Evolutionary conservation across 30 jellyfish, hydroid and myxozoan genomes (phyloP), one percentile per base, ranked within the genome.

Genomic region (Clytia hemisphaerica): DNA sequence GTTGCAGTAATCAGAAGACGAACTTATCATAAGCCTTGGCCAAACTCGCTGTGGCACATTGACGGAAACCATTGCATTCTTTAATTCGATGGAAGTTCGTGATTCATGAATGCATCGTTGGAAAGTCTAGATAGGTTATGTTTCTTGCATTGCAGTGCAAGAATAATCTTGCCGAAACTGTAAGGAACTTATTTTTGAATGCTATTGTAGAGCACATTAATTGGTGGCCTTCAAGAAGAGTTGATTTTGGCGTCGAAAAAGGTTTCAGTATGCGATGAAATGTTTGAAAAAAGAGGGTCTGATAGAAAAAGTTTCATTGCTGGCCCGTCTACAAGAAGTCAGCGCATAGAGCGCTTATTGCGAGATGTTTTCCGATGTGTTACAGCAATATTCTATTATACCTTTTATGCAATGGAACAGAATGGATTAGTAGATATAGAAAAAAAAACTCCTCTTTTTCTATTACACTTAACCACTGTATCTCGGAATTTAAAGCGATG

Each of bases 51-150:
- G 15, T 73, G 83, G 85, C 85, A 57, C 35, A 46, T 58, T 9
- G 83, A 73, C 50, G 82, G 72, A 16, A 83, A 73, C 38, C n/a
- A n/a, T n/a, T n/a, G n/a, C 82, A 73, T 37, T 73, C 80, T 51
- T 30, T 73, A 16, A 53, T 71, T 0, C 24, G 45, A 48, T 71
- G 79, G 85, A 34, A 38, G 15, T 6, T 73, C 26, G 85, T 73
- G 7, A 60, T 45, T 35, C 71, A 73, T 59, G 85, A 83, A 5
- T 60, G 73, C 59, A 49, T 70, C 4, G 82, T 47, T 70, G 82
- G 82, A 47, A 34, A 34, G 19, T 70, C 82, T 10, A 45, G 79
- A 15, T 10, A 30, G 22, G 31, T 67, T 28, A 40, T 47, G 55
- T 67, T 40, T 40, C 28, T 70, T 62, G 6, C 10, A 62, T 4